These are phyloP conservation scores for Netelia inedita DNA, from an alignment of 2,888 invertebrate genomes.

Conservation along the genomic window DNA sequence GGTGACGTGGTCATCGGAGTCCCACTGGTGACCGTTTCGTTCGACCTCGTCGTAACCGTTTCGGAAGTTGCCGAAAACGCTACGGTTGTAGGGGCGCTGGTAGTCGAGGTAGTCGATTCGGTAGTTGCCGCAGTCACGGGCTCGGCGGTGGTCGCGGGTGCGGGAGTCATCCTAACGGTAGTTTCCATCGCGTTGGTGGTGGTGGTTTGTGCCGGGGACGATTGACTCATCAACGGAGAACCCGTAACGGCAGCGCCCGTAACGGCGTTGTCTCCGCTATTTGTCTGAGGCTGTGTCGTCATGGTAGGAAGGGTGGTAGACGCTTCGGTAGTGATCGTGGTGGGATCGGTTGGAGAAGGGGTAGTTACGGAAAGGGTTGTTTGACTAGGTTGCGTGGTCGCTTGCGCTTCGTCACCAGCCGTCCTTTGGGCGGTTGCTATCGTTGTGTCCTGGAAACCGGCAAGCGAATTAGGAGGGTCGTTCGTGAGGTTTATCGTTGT, in stretches of 20 bases:
- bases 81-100: slow-evolving; percentile 38
- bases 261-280: slow-evolving; percentile 22
- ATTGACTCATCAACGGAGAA: slow-evolving; percentile 57
- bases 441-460: slow-evolving; percentile 84
- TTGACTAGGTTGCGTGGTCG: slow-evolving; percentile 74
- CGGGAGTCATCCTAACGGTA: background rate
- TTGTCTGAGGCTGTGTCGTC: slow-evolving; percentile 47
- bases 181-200: slow-evolving; percentile 32
- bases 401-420: slow-evolving; percentile 79
- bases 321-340: slow-evolving; percentile 42
- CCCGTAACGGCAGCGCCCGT: slow-evolving; percentile 43
- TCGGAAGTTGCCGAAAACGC: slow-evolving; percentile 70
- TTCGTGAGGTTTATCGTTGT: slow-evolving; percentile 74
- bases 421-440: slow-evolving; percentile 84
- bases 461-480: slow-evolving; percentile 81
- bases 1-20: slow-evolving; percentile 83
- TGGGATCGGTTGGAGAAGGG: slow-evolving; percentile 22
- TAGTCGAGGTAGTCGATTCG: slow-evolving; percentile 45
- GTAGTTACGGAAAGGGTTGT: slow-evolving; percentile 62
- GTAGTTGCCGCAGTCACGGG: slow-evolving; percentile 55
- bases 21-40: slow-evolving; percentile 75
- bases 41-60: slow-evolving; percentile 67
- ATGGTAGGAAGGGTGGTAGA: slow-evolving; percentile 57
- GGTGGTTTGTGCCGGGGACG: slow-evolving; percentile 52
- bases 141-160: slow-evolving; percentile 48